Evolutionary conservation across 1,140 invertebrate species (phyloP).

Genomic region (Drosophila persimilis): DNA sequence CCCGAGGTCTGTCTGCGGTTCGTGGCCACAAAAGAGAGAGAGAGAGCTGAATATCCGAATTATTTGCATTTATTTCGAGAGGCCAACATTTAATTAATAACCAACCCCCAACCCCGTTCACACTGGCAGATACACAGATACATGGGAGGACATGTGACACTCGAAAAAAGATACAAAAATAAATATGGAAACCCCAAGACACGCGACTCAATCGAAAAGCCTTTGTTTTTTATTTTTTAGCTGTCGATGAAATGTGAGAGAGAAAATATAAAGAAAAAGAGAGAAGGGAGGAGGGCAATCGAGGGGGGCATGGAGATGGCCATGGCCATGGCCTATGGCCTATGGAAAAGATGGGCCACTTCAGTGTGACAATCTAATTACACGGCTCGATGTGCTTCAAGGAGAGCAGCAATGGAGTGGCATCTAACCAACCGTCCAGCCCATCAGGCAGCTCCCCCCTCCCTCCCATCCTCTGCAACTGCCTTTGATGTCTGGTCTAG

Average conservation of each 20-base stretch:
- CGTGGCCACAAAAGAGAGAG: not conserved
- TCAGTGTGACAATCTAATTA: slow-evolving; percentile 80
- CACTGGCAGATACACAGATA: too few species aligned
- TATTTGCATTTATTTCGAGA: slow-evolving; percentile 48
- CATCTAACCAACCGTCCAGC: slow-evolving; percentile 18
- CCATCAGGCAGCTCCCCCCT: not conserved
- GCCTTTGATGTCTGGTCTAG: slow-evolving; percentile 69
- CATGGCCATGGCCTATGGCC: too few species aligned
- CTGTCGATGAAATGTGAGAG: slow-evolving; percentile 6
- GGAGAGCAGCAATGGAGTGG: slow-evolving; percentile 4
- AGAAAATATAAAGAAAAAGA: slow-evolving; percentile 6
- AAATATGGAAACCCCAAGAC: slow-evolving; percentile 10
- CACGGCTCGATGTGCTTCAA: slow-evolving; percentile 67
- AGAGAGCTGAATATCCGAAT: slow-evolving; percentile 11
- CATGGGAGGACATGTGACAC: slow-evolving; percentile 32
- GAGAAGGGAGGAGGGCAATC: slow-evolving; percentile 6
- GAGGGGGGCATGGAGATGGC: not conserved
- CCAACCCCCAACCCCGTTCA: slow-evolving; percentile 13
- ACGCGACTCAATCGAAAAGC: slow-evolving; percentile 27
- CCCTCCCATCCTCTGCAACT: slow-evolving; percentile 9
- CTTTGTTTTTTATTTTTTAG: slow-evolving; percentile 6
- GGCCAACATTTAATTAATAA: slow-evolving; percentile 49
- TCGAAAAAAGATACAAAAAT: slow-evolving; percentile 20
- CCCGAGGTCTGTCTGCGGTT: slow-evolving; percentile 22
- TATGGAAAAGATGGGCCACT: slow-evolving; percentile 37